Base-by-base conservation (phyloP, 53 echinoderm and acorn worm species). In the Luidia sarsii region DNA sequence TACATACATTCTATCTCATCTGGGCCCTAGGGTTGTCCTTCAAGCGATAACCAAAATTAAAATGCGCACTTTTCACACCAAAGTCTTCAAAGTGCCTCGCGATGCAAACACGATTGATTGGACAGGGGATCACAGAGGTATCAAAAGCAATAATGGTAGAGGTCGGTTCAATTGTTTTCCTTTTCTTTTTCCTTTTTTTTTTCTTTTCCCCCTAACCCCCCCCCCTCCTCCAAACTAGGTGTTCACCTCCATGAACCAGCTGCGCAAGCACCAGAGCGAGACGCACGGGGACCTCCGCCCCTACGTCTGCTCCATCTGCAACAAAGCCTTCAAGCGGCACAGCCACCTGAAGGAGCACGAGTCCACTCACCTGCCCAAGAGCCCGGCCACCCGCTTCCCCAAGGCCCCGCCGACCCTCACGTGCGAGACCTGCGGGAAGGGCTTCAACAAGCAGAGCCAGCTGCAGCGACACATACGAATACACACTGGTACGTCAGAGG, bases 341-440 rank as follows among this genome's bases (percentile, higher is more conserved):
- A 84, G 91, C 53, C 97, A 97, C 64, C 89, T 97, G 24, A 93
- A 87, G 87, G 97, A 97, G 50, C 97, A 97, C 67, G 85, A 93
- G 65, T 68, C 71, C 36, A 97, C 93, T 13, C 97, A 97, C 57
- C 59, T 63, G 46, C 89, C 89, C 28, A 75, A 82, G 67, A 71
- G 68, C 32, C 43, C 69, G 3, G 37, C 65, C 3, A 52, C 38
- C 49, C 54, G 52, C 20, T 62, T 57, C 33, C 16, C 62, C 54
- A 54, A 5, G 34, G 75, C 57, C 62, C 33, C 64, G 16, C 75
- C 71, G 3, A 64, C 64, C 1, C 48, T 82, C 39, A 82, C 75
- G 53, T 97, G 97, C 53, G 23, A 43, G 24, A 56, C 46, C 19
- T 97, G 97, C 48, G 65, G 51, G 35, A 97, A 97, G 49, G 56